Evolutionary conservation across 2,113 vertebrate species (phyloP).

Genomic region (Cebus imitator): DNA sequence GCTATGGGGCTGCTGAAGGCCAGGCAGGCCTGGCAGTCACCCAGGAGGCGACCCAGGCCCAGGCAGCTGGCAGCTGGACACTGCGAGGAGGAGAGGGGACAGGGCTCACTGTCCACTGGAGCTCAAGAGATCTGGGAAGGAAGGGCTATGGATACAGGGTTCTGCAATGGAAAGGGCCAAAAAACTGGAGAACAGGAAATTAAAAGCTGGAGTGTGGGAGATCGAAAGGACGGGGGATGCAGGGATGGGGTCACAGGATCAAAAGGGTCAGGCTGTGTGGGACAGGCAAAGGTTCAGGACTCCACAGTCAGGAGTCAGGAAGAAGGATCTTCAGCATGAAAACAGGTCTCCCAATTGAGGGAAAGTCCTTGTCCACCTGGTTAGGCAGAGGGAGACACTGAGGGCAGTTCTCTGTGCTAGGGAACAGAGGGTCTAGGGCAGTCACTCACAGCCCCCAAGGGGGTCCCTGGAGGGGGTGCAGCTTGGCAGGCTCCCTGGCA

Average conservation of each 20-base stretch:
- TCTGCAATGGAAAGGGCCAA: background rate
- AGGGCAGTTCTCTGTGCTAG: background rate
- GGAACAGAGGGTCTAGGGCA: background rate
- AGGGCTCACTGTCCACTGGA: background rate
- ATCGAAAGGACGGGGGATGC: background rate
- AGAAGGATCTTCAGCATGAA: background rate
- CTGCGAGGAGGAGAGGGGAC: constrained; percentile 74
- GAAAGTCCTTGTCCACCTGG: background rate
- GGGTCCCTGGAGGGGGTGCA: constrained; percentile 85
- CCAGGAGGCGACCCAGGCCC: constrained; percentile 91
- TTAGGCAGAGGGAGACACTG: background rate
- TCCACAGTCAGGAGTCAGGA: background rate
- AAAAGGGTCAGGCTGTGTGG: background rate
- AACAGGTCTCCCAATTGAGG: background rate
- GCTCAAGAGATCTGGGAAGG: background rate
- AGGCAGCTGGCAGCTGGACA: constrained; percentile 92
- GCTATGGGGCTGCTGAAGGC: constrained; percentile 88
- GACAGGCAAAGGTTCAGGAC: background rate
- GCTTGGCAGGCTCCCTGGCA: constrained; percentile 92
- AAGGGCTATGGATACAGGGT: background rate
- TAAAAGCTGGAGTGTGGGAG: background rate
- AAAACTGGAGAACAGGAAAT: background rate
- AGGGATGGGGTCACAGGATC: background rate
- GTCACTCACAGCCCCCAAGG: constrained; percentile 72
- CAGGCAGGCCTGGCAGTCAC: constrained; percentile 93